Evolutionary conservation across 2,888 invertebrate species (phyloP), one percentile per base, ranked within the genome.

Genomic region (Macropis europaea): DNA sequence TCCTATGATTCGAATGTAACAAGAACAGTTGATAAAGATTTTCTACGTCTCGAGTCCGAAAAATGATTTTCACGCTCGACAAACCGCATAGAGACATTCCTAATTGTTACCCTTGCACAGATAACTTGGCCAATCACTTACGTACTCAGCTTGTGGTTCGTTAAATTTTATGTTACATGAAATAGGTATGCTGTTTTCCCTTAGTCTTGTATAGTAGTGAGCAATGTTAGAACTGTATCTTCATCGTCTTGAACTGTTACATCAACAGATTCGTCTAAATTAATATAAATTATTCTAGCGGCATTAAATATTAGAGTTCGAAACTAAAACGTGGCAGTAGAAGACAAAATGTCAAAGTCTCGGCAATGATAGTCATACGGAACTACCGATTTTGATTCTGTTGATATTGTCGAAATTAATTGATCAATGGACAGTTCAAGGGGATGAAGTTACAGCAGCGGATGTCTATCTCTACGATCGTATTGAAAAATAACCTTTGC

Each of bases 401-500:
- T n/a, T 34, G 6, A 11, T 53, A 57, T 61, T 54, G 59, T 42
- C 6, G n/a, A n/a, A n/a, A n/a, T n/a, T n/a, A n/a, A n/a, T n/a
- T n/a, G n/a, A n/a, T n/a, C 17, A 19, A 42, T 9, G 24, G 50
- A 43, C 54, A 38, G 52, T 47, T 45, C 68, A 66, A 79, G 73
- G 72, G 64, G 74, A 82, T 80, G 71, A 75, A 80, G 73, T 73
- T 77, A 78, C 78, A 79, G 77, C 77, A 81, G 77, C 71, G 57
- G 60, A 77, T 67, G 57, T 79, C 78, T 82, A 84, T 79, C 72
- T 78, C 82, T 84, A 83, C 52, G 59, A 79, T 72, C 74, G 81
- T 85, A 84, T 85, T 87, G 79, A 79, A 86, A 86, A 87, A 87
- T 85, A 87, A 85, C 72, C 78, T 81, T 77, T 81, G 76, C 82